These are phyloP conservation scores for Chelonoidis abingdonii DNA, from an alignment of 2,113 vertebrate species.

Conservation along the genomic window DNA sequence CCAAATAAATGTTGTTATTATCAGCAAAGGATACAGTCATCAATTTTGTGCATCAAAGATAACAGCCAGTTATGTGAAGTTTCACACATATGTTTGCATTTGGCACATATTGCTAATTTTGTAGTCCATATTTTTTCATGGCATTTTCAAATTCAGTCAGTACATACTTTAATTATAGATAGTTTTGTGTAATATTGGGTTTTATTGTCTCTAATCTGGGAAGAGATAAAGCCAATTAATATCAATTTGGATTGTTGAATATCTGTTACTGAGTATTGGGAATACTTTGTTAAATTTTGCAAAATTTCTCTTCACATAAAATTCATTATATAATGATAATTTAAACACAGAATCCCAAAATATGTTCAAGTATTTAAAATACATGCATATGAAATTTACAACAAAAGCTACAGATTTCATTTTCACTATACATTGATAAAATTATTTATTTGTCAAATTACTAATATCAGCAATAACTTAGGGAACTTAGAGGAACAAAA, in stretches of 20 bases:
- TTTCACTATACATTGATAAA: neutral
- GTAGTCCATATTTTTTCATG: neutral
- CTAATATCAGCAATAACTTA: neutral
- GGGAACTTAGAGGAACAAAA: neutral
- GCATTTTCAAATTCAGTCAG: neutral
- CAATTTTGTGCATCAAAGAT: neutral
- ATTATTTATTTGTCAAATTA: neutral
- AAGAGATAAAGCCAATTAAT: neutral
- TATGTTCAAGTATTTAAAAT: neutral
- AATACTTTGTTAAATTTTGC: neutral
- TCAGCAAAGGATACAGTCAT: neutral
- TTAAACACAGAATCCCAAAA: neutral
- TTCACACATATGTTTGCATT: neutral
- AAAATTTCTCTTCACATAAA: neutral
- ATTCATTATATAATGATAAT: neutral
- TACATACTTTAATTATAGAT: neutral
- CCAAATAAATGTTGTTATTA: neutral
- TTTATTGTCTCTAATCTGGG: neutral
- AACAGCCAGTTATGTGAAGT: neutral
- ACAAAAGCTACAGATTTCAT: neutral
- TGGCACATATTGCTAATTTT: neutral
- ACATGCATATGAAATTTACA: neutral
- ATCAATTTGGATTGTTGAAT: neutral
- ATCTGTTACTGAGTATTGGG: neutral
- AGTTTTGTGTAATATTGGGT: neutral